phyloP scores from a whole-genome alignment of 1,140 invertebrate genomes.

The Dendrolimus punctatus region DNA sequence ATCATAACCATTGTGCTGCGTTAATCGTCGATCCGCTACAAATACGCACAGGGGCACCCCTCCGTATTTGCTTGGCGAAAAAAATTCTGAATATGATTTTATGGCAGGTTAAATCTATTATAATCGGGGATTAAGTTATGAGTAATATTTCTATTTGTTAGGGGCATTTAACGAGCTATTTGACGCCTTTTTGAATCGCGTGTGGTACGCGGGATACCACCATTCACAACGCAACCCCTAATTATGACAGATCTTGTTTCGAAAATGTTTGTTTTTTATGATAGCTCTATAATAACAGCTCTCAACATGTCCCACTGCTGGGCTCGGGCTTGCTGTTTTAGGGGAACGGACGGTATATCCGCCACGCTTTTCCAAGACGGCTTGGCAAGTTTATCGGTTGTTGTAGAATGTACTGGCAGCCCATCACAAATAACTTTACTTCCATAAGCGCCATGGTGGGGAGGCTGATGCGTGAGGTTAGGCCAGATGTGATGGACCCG shows the following conservation, averaged over 20 bases:
- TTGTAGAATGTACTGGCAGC: too few relatives aligned
- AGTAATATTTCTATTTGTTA: slow-evolving; percentile 64
- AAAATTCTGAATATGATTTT: slow-evolving; percentile 62
- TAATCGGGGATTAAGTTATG: slow-evolving; percentile 66
- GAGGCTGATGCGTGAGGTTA: too few relatives aligned
- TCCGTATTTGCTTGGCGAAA: slow-evolving; percentile 43
- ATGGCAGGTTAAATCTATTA: slow-evolving; percentile 69
- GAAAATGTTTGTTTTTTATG: slow-evolving; percentile 46
- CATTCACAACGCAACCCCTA: slow-evolving; percentile 29
- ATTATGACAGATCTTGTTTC: slow-evolving; percentile 41
- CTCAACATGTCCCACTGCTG: slow-evolving; percentile 20
- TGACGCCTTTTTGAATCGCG: slow-evolving; percentile 57
- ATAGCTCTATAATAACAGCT: slow-evolving; percentile 41
- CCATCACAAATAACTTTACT: too few relatives aligned
- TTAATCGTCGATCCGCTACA: slow-evolving; percentile 49
- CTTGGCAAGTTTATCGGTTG: too few relatives aligned
- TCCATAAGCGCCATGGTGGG: too few relatives aligned
- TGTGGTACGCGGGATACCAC: slow-evolving; percentile 29
- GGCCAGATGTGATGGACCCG: too few relatives aligned
- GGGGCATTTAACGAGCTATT: slow-evolving; percentile 62
- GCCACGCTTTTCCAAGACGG: background rate
- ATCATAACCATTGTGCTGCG: slow-evolving; percentile 48
- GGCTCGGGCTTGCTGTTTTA: slow-evolving; percentile 10
- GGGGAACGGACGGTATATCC: too few relatives aligned
- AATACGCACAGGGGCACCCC: slow-evolving; percentile 42